Evolutionary conservation across 2,113 vertebrate genomes (phyloP).

Genomic region (Laticauda colubrina): DNA sequence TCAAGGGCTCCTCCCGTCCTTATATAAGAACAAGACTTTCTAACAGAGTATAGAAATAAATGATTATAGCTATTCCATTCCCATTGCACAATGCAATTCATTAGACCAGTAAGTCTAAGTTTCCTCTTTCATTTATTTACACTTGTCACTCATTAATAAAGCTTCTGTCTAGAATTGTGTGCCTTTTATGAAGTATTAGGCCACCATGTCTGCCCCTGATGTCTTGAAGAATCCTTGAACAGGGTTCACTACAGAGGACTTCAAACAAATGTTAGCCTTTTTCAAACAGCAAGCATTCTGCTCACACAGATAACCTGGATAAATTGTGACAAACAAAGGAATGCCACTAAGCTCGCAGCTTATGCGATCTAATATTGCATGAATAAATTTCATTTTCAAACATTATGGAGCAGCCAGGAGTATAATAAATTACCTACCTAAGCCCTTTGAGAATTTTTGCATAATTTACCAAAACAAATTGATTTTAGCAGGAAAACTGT

Average conservation of each 20-base stretch:
- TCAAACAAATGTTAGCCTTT: constrained; percentile 45
- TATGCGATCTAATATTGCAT: constrained; percentile 67
- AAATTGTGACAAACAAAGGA: constrained; percentile 72
- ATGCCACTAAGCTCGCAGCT: constrained; percentile 68
- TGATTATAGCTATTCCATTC: not conserved
- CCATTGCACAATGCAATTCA: not conserved
- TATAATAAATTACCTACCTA: constrained; percentile 77
- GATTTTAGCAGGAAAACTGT: constrained; percentile 75
- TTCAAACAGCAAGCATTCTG: constrained; percentile 57
- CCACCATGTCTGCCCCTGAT: constrained; percentile 26
- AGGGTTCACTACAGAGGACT: constrained; percentile 45
- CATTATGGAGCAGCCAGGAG: constrained; percentile 69
- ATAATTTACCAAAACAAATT: constrained; percentile 80
- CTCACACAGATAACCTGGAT: constrained; percentile 59
- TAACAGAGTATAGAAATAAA: not conserved
- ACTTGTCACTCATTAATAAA: not conserved
- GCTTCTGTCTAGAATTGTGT: not conserved
- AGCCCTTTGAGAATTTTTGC: constrained; percentile 75
- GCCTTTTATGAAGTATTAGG: not conserved
- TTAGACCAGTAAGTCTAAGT: not conserved
- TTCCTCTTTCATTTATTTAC: not conserved
- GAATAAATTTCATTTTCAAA: constrained; percentile 75
- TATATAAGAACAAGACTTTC: not conserved
- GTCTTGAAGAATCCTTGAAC: constrained; percentile 27
- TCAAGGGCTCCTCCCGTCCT: too few species aligned